A percentile compares a stretch with the other conserved stretches of the same genome.
These are phyloP conservation scores for Nomada flava DNA, from an alignment of 2,888 invertebrate species.

Conservation along the genomic window DNA sequence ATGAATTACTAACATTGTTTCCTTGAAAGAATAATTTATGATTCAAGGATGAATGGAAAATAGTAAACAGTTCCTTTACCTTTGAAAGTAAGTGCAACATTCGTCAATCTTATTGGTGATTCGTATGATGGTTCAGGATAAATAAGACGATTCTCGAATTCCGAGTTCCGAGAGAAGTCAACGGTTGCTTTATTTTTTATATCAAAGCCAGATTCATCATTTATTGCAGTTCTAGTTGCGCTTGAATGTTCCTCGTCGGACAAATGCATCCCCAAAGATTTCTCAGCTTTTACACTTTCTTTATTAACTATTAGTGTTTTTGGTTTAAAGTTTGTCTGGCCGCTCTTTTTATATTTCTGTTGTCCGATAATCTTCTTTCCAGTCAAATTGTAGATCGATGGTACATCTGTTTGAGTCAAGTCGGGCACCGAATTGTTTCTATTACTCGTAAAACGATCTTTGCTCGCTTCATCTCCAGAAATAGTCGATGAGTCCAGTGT, in stretches of 20 bases:
- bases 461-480: constrained; percentile 31
- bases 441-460: constrained; percentile 15
- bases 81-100: constrained; percentile 34
- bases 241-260: background rate
- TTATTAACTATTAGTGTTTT: background rate
- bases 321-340: background rate
- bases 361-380: no score
- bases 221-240: background rate
- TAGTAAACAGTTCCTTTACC: constrained; percentile 53
- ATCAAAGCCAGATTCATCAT: background rate
- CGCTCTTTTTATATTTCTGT: background rate
- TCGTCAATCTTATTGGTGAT: constrained; percentile 4
- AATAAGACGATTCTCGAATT: constrained; percentile 13
- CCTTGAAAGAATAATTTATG: background rate
- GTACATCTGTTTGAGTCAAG: background rate
- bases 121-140: constrained; percentile 6
- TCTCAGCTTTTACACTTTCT: background rate
- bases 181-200: background rate
- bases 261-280: background rate
- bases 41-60: background rate
- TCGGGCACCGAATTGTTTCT: background rate
- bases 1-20: background rate
- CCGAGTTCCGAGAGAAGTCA: background rate
- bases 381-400: background rate
- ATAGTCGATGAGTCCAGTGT: constrained; percentile 33